Conservation (phyloP, 2,888 invertebrate genomes). For the Papilio protenor region DNA sequence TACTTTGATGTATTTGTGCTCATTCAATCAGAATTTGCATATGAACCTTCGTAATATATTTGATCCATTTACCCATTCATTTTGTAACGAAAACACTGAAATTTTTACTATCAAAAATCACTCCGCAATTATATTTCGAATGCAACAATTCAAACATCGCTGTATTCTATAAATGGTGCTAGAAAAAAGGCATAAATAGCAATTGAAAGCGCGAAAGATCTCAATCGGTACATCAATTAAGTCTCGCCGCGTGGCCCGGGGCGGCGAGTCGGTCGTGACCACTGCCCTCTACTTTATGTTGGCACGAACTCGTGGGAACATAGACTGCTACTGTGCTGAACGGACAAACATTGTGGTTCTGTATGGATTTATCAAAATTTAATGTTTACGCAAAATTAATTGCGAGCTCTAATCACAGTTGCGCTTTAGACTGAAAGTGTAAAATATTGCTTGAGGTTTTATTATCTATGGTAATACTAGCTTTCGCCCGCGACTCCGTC, state of each 20-base stretch:
- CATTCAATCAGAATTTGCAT: too few relatives aligned
- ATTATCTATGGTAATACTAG: too few relatives aligned
- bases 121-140: neutral
- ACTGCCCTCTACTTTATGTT: conserved; percentile 54
- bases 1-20: too few relatives aligned
- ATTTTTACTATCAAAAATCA: neutral
- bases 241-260: conserved; percentile 46
- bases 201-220: conserved; percentile 46
- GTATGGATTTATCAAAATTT: conserved; percentile 22
- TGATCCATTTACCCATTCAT: too few relatives aligned
- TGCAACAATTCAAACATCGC: conserved; percentile 6
- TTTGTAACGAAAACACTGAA: too few relatives aligned
- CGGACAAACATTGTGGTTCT: conserved; percentile 29
- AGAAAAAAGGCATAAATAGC: conserved; percentile 33
- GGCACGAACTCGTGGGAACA: conserved; percentile 56
- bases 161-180: conserved; percentile 23
- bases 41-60: too few relatives aligned
- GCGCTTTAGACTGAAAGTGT: too few relatives aligned
- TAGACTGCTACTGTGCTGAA: conserved; percentile 41
- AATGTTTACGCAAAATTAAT: too few relatives aligned
- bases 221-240: conserved; percentile 51
- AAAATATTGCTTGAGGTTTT: too few relatives aligned
- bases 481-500: too few relatives aligned
- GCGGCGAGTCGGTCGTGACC: conserved; percentile 55
- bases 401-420: too few relatives aligned